Percentiles rank a stretch among this genome's conserved stretches.
Conservation (phyloP, 2,113 vertebrate species). For the Chrysemys picta region DNA sequence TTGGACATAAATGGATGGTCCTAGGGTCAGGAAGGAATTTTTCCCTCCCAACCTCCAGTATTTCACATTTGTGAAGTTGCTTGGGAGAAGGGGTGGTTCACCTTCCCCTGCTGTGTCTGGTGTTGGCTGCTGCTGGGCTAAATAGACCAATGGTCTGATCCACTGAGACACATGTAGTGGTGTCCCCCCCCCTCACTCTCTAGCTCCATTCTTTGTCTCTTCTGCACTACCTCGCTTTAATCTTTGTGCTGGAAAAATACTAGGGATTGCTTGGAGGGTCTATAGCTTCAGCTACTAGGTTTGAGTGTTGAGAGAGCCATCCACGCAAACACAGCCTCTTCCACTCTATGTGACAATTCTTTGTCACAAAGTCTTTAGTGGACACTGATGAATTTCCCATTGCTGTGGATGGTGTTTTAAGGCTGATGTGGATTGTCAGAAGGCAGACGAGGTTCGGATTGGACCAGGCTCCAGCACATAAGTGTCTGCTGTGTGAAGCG, state of each 20-base stretch:
- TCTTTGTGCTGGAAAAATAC: slow-evolving; percentile 48
- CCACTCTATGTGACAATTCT: neutral
- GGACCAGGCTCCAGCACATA: neutral
- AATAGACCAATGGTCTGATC: neutral
- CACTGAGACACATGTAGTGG: neutral
- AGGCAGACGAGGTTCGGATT: neutral
- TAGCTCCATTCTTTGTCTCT: neutral
- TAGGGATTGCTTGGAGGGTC: slow-evolving; percentile 50
- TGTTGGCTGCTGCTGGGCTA: neutral
- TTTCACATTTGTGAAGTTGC: neutral
- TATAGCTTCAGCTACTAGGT: slow-evolving; percentile 28
- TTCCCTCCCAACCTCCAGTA: neutral
- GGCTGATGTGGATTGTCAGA: neutral
- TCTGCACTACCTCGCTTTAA: slow-evolving; percentile 3
- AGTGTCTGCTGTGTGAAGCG: neutral
- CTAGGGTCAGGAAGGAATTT: neutral
- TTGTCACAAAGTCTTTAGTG: slow-evolving; percentile 22
- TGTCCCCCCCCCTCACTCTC: neutral
- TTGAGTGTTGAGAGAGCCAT: slow-evolving; percentile 43
- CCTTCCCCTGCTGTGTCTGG: neutral
- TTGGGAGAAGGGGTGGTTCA: neutral
- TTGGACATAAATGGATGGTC: neutral
- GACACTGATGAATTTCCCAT: slow-evolving; percentile 32
- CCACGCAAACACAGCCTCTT: neutral
- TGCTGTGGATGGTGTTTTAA: slow-evolving; percentile 29